These are phyloP conservation scores for Macrostomum lignano DNA, from an alignment of 1,140 invertebrate species.

Conservation along the genomic window DNA sequence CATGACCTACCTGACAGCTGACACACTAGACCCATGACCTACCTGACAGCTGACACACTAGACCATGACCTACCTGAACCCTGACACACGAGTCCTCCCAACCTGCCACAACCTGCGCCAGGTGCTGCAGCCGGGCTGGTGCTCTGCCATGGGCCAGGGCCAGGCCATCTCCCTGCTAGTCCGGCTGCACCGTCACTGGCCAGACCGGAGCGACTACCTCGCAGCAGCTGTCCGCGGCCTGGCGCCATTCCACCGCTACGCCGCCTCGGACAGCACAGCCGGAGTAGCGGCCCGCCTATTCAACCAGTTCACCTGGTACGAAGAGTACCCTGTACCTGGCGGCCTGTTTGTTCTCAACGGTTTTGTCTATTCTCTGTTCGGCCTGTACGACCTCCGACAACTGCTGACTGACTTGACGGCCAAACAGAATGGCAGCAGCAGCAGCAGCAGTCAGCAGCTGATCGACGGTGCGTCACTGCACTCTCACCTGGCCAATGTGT, in stretches of 20 bases:
- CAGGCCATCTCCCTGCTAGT: conserved; percentile 72
- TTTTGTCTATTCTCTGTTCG: conserved; percentile 85
- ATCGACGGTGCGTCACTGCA: too few relatives aligned
- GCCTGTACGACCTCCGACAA: conserved; percentile 73
- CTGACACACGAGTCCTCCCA: too few relatives aligned
- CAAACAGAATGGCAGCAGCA: too few relatives aligned
- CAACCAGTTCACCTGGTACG: conserved; percentile 58
- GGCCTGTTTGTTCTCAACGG: conserved; percentile 85
- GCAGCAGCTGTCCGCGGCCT: conserved; percentile 48
- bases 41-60: too few relatives aligned
- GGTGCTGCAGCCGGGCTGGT: conserved; percentile 61
- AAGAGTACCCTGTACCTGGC: conserved; percentile 86
- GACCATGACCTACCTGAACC: too few relatives aligned
- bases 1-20: too few relatives aligned
- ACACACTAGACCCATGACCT: too few relatives aligned
- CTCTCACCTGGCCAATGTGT: too few relatives aligned
- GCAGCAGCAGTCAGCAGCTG: too few relatives aligned
- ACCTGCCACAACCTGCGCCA: too few relatives aligned
- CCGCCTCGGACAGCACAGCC: conserved; percentile 42
- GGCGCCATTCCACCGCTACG: conserved; percentile 44
- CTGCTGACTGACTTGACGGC: too few relatives aligned
- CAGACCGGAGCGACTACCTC: conserved; percentile 44
- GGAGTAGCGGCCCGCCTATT: conserved; percentile 44
- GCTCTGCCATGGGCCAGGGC: conserved; percentile 88
- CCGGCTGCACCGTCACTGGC: conserved; percentile 54